A percentile compares a stretch with the other conserved stretches of the same genome.
These are phyloP conservation scores for Elysia crispata DNA, from an alignment of 2,888 invertebrate species.

Conservation along the genomic window DNA sequence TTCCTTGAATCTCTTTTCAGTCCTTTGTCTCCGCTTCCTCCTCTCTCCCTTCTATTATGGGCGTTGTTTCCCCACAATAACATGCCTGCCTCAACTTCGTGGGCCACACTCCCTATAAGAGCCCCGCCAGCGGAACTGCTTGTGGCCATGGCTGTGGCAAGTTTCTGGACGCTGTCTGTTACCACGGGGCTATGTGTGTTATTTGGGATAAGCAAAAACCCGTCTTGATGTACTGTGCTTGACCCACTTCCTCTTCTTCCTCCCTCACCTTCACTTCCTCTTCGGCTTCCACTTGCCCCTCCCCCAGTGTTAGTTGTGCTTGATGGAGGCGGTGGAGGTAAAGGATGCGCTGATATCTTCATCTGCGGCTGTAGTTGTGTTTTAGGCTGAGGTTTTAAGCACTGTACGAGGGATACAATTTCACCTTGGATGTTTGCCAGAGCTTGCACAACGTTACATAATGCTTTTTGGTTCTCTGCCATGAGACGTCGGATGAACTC, in stretches of 20 bases:
- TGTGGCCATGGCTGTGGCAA: neutral
- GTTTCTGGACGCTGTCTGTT: neutral
- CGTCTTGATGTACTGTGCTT: too few species aligned
- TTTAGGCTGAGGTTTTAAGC: slow-evolving; percentile 63
- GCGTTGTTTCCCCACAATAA: neutral
- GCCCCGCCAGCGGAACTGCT: slow-evolving; percentile 31
- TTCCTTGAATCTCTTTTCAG: neutral
- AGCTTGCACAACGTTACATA: slow-evolving; percentile 76
- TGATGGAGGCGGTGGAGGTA: neutral
- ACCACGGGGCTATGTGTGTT: too few species aligned
- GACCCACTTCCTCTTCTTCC: neutral
- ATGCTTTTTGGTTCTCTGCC: slow-evolving; percentile 77
- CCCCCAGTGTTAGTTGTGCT: slow-evolving; percentile 31
- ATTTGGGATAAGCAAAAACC: neutral
- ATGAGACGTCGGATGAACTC: slow-evolving; percentile 76
- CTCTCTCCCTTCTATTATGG: slow-evolving; percentile 2
- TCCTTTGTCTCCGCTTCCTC: slow-evolving; percentile 16
- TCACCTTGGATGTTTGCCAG: slow-evolving; percentile 76
- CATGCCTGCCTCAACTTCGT: neutral
- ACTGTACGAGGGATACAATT: slow-evolving; percentile 71
- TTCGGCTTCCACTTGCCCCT: neutral
- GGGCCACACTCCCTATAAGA: slow-evolving; percentile 16
- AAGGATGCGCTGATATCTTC: slow-evolving; percentile 27
- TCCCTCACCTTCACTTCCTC: neutral
- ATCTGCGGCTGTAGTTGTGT: slow-evolving; percentile 47